Evolutionary conservation across 1,140 invertebrate species (phyloP), one percentile per base, ranked within the genome.

Genomic region (Drosophila ercepeae): DNA sequence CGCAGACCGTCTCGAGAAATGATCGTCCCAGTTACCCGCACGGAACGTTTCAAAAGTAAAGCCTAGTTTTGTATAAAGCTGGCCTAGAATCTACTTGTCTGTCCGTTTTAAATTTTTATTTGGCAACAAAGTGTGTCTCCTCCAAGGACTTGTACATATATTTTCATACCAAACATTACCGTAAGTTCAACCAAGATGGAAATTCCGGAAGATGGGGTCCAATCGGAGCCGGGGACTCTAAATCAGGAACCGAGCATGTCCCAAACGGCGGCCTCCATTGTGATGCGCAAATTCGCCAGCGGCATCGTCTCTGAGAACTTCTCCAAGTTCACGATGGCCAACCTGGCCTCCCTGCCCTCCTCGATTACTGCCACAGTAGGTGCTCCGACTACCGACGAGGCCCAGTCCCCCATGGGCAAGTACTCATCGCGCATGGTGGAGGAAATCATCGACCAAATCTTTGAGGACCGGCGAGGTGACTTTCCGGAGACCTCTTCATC

Each of bases 401-500:
- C 32, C 9, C 3, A 18, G 0, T 14, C 64, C 5, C 36, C 27
- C 5, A 52, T 64, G 9, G 4, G n/a, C 6, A 65, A 65, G 8
- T 86, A 76, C 23, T 55, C 58, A 7, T 58, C 21, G 1, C 76
- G 29, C 5, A 46, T 84, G 9, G 51, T 84, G 11, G 81, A 86
- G n/a, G 76, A 86, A 0, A 69, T 84, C 13, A 19, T 84, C 0
- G 29, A 25, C 3, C 39, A 69, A 7, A 86, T 84, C 0, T 86
- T 84, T 25, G 36, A 32, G 9, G 81, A 84, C 34, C 61, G 44
- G 1, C 65, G 67, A 0, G 81, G 81, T 0, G 52, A 61, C 0
- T 73, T 73, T 3, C n/a, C 58, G 0, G 57, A 72, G 5, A 65
- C 39, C 2, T 73, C 81, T 3, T 86, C 76, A 4, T 18, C 29